Conservation (phyloP, 2,888 invertebrate species). For the Lobophora halterata region DNA sequence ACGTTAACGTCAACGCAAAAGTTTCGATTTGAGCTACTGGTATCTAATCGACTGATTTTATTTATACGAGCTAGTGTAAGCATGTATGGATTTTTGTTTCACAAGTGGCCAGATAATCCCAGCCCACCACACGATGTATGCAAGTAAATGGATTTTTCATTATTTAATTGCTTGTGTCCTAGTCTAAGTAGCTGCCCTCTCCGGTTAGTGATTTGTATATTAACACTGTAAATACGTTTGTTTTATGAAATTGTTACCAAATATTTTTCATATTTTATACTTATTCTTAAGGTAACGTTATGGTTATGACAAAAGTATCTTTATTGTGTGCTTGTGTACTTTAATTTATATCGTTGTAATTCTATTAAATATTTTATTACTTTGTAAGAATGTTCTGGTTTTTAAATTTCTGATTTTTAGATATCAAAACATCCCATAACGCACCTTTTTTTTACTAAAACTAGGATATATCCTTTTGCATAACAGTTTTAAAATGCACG, state of each 20-base stretch:
- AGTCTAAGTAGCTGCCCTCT: slow-evolving; percentile 53
- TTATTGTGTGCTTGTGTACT: slow-evolving; percentile 16
- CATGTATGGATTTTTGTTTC: slow-evolving; percentile 16
- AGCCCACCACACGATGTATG: slow-evolving; percentile 29
- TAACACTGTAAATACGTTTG: slow-evolving; percentile 37
- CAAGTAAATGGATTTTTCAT: slow-evolving; percentile 21
- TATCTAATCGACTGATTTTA: slow-evolving; percentile 44
- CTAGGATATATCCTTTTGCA: slow-evolving; percentile 4
- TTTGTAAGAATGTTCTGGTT: slow-evolving; percentile 10
- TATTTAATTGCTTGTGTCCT: slow-evolving; percentile 29
- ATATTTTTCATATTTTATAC: slow-evolving; percentile 70
- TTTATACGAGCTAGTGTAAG: slow-evolving; percentile 44
- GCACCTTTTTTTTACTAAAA: slow-evolving; percentile 16
- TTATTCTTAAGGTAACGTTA: slow-evolving; percentile 30
- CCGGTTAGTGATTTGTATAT: slow-evolving; percentile 59
- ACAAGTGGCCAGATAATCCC: slow-evolving; percentile 31
- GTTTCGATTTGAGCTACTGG: no score
- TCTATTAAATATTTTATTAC: slow-evolving; percentile 20
- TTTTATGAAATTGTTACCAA: slow-evolving; percentile 76
- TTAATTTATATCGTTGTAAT: slow-evolving; percentile 18
- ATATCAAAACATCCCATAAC: slow-evolving; percentile 4
- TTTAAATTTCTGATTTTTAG: not conserved
- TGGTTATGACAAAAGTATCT: slow-evolving; percentile 8
- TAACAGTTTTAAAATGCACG: slow-evolving; percentile 13
- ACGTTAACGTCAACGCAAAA: no score